Base-by-base conservation (phyloP, 2,113 vertebrate species). In the Elanus axillaris region DNA sequence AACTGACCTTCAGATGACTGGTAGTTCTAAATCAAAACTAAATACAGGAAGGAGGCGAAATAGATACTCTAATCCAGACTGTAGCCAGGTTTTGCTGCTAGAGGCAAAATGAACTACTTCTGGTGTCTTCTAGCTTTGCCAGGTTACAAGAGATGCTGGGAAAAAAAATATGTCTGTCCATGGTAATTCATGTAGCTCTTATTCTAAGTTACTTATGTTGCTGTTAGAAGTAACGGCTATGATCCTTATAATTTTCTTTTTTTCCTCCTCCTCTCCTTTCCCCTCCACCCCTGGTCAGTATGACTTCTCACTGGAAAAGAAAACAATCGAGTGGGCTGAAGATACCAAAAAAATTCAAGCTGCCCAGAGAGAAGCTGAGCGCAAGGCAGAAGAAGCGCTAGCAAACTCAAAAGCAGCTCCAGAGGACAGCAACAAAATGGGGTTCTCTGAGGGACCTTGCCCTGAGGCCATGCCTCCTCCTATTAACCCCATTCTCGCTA, bases 281-380 rank as follows among this genome's bases (percentile, higher is more conserved):
- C 4, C 9, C 13, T 76, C 34, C 17, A 48, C 11, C 11, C 7
- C 7, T 0, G 11, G 56, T 66, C 98, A 99, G 99, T 99, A 99
- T 98, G 99, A 99, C 97, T 99, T 99, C 97, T 98, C 98, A 60
- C 96, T 99, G 97, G 99, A 99, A 98, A 99, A 97, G 80, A 99
- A 98, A 52, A 52, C 50, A 52, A 52, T 52, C 3, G 26, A 52
- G 15, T 52, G 50, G 50, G 50, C 50, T 52, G 50, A 52, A 52
- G 50, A 52, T 52, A 52, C 3, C 5, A 52, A 52, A 52, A 52
- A 52, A 52, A 52, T 52, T 52, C 3, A 52, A 52, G 50, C 26
- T 52, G 50, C 50, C 15, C 50, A 52, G 50, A 52, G 50, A 52
- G 50, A 52, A 52, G 50, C 50, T 9, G 50, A 52, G 3, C 3